A percentile compares a stretch with the other conserved stretches of the same genome.
Conservation (phyloP, 2,797 vertebrate genomes). For the Poecilia gillii region DNA sequence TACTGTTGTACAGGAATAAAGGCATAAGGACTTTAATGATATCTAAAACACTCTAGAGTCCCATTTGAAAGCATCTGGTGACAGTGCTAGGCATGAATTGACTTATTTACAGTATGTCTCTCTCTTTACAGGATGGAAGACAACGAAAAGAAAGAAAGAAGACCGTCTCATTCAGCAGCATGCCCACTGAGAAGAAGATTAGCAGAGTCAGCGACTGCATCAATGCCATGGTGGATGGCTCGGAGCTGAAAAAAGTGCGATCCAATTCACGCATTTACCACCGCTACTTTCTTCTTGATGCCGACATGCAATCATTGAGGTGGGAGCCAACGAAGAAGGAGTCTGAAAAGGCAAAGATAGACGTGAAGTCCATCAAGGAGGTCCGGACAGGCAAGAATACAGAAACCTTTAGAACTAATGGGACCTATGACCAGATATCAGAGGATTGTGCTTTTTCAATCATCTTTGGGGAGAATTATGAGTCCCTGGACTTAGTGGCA, state of each 20-base stretch:
- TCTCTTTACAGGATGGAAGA: slow-evolving; percentile 88
- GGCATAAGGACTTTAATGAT: neutral
- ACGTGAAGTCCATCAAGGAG: slow-evolving; percentile 96
- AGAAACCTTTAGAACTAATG: slow-evolving; percentile 96
- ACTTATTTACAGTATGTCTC: slow-evolving; percentile 8
- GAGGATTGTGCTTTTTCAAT: slow-evolving; percentile 97
- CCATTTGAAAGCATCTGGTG: neutral
- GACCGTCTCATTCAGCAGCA: slow-evolving; percentile 98
- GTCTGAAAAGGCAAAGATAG: slow-evolving; percentile 97
- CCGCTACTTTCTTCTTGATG: slow-evolving; percentile 94
- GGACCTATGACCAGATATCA: slow-evolving; percentile 97
- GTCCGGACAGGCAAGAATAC: slow-evolving; percentile 98
- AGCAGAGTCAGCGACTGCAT: slow-evolving; percentile 98
- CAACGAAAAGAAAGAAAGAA: slow-evolving; percentile 96
- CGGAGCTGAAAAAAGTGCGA: slow-evolving; percentile 94
- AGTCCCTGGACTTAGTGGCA: slow-evolving; percentile 96
- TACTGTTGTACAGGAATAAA: neutral
- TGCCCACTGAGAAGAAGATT: slow-evolving; percentile 98
- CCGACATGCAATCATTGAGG: slow-evolving; percentile 96
- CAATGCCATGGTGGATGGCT: slow-evolving; percentile 95
- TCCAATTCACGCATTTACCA: slow-evolving; percentile 96
- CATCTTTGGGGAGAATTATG: slow-evolving; percentile 96
- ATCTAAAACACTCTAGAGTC: neutral
- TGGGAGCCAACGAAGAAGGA: slow-evolving; percentile 99
- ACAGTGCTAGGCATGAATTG: neutral